Percentiles rank a stretch among this genome's conserved stretches.
phyloP scores from a whole-genome alignment of 1,140 invertebrate genomes.

The Oedothorax gibbosus region DNA sequence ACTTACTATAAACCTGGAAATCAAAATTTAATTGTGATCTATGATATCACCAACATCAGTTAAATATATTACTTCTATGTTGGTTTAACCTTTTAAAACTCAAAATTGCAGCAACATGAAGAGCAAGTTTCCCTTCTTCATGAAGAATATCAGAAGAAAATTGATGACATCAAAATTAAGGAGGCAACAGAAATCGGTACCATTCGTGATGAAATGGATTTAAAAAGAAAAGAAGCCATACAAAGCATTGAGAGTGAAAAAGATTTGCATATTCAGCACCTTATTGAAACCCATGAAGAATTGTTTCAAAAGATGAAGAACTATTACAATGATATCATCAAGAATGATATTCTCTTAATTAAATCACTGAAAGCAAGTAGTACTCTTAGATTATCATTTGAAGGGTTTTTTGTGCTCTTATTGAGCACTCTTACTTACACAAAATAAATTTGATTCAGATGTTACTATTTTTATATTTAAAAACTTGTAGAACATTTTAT shows the following conservation, averaged over 20 bases:
- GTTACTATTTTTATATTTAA: background rate
- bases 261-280: conserved; percentile 31
- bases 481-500: background rate
- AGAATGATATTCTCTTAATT: conserved; percentile 40
- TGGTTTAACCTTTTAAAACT: background rate
- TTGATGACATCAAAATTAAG: conserved; percentile 39
- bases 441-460: background rate
- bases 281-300: conserved; percentile 40
- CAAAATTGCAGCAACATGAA: conserved; percentile 12
- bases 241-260: conserved; percentile 22
- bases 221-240: conserved; percentile 5
- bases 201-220: conserved; percentile 3
- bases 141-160: conserved; percentile 37
- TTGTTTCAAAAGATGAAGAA: conserved; percentile 48
- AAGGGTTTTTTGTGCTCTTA: background rate
- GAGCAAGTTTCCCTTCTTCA: conserved; percentile 36
- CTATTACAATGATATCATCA: conserved; percentile 48
- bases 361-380: conserved; percentile 29
- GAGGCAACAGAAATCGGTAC: conserved; percentile 21
- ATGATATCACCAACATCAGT: background rate
- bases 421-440: background rate
- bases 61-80: background rate
- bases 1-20: background rate
- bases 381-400: background rate
- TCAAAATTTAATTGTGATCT: background rate